These are phyloP conservation scores for Mimumesa dahlbomi DNA, from an alignment of 2,888 invertebrate genomes.

Conservation along the genomic window DNA sequence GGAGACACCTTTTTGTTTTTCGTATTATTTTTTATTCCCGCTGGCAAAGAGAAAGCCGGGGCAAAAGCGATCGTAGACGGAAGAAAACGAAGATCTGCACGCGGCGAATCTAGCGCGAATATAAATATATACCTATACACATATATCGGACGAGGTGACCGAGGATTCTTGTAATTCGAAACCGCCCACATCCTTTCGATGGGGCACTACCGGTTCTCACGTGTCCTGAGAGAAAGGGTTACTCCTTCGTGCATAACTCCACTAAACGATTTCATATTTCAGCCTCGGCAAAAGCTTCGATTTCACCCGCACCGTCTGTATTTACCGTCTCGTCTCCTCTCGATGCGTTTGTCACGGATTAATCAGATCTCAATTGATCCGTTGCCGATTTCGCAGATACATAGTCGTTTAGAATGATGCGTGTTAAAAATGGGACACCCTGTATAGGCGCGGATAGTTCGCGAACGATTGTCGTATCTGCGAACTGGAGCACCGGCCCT, in stretches of 20 bases:
- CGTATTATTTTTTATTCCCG: too few relatives aligned
- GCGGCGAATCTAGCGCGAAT: constrained; percentile 7
- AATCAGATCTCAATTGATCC: too few relatives aligned
- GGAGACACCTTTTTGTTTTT: too few relatives aligned
- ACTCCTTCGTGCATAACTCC: neutral
- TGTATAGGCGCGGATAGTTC: constrained; percentile 13
- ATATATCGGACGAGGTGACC: neutral
- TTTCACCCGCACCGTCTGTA: neutral
- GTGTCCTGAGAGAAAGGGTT: constrained; percentile 28
- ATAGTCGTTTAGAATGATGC: too few relatives aligned
- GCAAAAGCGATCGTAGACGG: neutral
- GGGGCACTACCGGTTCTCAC: constrained; percentile 49
- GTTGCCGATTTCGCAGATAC: too few relatives aligned
- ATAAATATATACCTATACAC: too few relatives aligned
- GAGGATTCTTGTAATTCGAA: constrained; percentile 57
- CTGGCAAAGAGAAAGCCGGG: too few relatives aligned
- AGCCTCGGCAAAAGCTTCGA: neutral
- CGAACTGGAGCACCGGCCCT: constrained; percentile 41
- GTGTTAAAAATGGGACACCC: too few relatives aligned
- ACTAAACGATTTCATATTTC: neutral
- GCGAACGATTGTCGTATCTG: constrained; percentile 21
- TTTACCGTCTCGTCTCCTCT: too few relatives aligned
- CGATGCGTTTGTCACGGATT: too few relatives aligned
- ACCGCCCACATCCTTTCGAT: constrained; percentile 64
- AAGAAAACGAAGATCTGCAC: constrained; percentile 15